Conservation (phyloP, 2,113 vertebrate species). For the Phaetusa simplex region DNA sequence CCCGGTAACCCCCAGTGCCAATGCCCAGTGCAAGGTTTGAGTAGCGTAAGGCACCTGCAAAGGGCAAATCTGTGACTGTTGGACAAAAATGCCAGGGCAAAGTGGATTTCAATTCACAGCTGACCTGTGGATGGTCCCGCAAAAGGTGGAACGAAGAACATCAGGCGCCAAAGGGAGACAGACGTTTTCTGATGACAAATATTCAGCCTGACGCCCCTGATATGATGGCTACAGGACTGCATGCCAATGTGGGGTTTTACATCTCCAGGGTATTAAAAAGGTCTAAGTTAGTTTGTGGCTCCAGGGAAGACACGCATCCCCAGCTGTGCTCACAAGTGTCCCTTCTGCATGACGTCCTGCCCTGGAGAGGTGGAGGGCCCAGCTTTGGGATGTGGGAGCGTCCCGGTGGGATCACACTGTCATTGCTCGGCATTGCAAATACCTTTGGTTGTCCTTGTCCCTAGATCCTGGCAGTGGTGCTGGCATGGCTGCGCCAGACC, state of each 20-base stretch:
- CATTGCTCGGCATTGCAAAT: fast-evolving
- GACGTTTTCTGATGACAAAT: background rate
- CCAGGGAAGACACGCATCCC: background rate
- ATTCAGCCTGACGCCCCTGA: background rate
- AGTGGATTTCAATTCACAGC: background rate
- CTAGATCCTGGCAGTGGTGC: background rate
- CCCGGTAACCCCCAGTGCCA: background rate
- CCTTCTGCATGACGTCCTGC: background rate
- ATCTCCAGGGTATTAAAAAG: background rate
- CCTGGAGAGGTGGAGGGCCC: background rate
- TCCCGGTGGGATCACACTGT: fast-evolving
- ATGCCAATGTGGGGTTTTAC: background rate
- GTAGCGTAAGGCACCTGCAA: too few relatives aligned
- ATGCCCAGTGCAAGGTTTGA: background rate
- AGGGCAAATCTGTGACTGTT: background rate
- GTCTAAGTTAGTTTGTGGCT: background rate
- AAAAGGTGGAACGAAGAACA: background rate
- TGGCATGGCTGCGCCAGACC: conserved; percentile 13
- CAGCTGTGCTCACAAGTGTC: background rate
- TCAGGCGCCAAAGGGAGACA: background rate
- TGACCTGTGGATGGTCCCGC: background rate
- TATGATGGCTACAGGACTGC: background rate
- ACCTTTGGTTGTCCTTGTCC: background rate
- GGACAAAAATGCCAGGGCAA: background rate
- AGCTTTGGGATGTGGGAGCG: background rate